These are phyloP conservation scores for Equus quagga DNA, from an alignment of 2,113 vertebrate species.

Conservation along the genomic window DNA sequence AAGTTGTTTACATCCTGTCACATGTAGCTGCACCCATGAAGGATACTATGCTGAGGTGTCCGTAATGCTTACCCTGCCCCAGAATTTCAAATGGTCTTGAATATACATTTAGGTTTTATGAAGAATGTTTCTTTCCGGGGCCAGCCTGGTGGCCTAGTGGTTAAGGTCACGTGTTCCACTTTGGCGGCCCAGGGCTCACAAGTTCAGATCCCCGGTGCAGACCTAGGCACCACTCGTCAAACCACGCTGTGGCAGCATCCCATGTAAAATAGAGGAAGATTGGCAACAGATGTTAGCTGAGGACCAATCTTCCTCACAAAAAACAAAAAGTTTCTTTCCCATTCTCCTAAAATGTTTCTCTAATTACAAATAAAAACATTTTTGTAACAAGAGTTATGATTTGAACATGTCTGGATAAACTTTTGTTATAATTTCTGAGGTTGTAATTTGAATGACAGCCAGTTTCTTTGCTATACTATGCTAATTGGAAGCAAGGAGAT, in stretches of 20 bases:
- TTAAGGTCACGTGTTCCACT: no score
- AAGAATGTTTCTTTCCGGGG: neutral
- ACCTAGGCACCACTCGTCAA: no score
- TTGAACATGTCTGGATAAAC: conserved; percentile 1
- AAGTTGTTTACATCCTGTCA: neutral
- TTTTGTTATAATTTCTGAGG: conserved; percentile 7
- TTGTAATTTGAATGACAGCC: conserved; percentile 21
- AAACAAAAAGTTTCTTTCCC: neutral
- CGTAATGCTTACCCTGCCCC: neutral
- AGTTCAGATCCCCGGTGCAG: no score
- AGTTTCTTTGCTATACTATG: neutral
- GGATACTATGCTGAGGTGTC: neutral
- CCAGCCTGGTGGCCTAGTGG: no score
- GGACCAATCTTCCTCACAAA: no score
- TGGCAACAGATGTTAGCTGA: no score
- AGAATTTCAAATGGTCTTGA: neutral
- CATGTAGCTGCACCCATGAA: accelerated
- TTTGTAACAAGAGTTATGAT: neutral
- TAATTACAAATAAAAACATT: neutral
- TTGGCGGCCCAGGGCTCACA: no score
- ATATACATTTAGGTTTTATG: neutral
- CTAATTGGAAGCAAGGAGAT: neutral
- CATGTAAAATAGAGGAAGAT: no score
- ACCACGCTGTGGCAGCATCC: no score
- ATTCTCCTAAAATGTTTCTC: neutral